phyloP scores from a whole-genome alignment of 2,113 vertebrate species.

The Lophura nycthemera region DNA sequence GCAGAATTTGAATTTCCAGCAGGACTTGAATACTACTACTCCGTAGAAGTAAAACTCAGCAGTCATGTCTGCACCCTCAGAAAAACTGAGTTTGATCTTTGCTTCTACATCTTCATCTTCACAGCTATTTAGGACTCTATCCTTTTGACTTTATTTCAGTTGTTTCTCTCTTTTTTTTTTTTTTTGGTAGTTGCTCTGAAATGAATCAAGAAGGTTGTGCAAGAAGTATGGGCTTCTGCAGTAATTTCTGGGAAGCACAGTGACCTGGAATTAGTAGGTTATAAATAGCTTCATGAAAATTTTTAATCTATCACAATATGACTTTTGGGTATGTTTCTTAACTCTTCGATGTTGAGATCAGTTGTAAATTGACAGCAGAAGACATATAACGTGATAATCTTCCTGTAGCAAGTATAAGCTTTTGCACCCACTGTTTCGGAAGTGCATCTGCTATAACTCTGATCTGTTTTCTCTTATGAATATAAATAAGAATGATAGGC shows the following conservation, averaged over 20 bases:
- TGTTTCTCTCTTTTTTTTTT: background rate
- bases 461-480: background rate
- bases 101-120: background rate
- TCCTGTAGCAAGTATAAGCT: background rate
- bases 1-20: background rate
- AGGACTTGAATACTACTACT: background rate
- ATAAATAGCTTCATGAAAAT: background rate
- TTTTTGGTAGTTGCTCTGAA: background rate
- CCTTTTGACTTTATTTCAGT: background rate
- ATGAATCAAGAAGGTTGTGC: background rate
- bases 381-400: background rate
- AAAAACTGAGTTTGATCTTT: background rate
- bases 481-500: background rate
- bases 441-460: background rate
- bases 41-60: background rate
- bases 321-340: background rate
- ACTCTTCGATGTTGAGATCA: background rate
- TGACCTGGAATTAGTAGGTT: background rate
- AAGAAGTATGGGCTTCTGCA: too few species aligned
- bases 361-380: background rate
- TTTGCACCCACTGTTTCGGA: background rate
- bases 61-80: background rate
- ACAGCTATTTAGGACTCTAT: background rate
- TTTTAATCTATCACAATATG: background rate
- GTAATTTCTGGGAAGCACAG: background rate